Conservation (phyloP, 2,113 vertebrate species). For the Condylura cristata region DNA sequence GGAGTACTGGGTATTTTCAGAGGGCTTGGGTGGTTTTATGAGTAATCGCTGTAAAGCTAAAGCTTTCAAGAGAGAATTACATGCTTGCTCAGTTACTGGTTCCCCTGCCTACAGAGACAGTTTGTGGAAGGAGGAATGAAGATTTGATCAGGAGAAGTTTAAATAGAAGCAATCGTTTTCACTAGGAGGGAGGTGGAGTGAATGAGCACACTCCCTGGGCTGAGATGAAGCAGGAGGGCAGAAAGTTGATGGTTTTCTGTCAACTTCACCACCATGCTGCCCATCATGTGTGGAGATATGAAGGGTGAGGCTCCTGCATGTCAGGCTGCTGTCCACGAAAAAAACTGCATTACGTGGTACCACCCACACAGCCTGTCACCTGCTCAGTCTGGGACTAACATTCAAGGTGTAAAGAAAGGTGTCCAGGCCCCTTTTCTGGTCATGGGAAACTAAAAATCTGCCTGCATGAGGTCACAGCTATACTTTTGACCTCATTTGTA, state of each 20-base stretch:
- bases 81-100: constrained; percentile 27
- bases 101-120: constrained; percentile 55
- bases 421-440: constrained; percentile 33
- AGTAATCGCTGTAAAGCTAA: constrained; percentile 50
- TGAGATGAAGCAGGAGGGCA: not conserved
- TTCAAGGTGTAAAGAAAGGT: not conserved
- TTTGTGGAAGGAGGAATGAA: constrained; percentile 20
- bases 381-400: not conserved
- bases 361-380: not conserved
- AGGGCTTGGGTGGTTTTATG: constrained; percentile 43
- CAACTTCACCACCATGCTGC: accelerated
- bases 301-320: not conserved
- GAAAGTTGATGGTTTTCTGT: not conserved
- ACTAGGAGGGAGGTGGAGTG: not conserved
- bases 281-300: accelerated
- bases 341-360: not conserved
- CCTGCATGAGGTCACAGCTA: not conserved
- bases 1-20: not conserved
- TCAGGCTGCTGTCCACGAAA: not conserved
- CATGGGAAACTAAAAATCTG: not conserved
- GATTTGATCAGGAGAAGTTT: constrained; percentile 31
- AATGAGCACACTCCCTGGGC: not conserved
- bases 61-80: too few species aligned
- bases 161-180: constrained; percentile 18
- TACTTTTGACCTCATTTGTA: not conserved